Evolutionary conservation across 2,113 vertebrate genomes (phyloP).

Genomic region (Ophthalmotilapia sp.): DNA sequence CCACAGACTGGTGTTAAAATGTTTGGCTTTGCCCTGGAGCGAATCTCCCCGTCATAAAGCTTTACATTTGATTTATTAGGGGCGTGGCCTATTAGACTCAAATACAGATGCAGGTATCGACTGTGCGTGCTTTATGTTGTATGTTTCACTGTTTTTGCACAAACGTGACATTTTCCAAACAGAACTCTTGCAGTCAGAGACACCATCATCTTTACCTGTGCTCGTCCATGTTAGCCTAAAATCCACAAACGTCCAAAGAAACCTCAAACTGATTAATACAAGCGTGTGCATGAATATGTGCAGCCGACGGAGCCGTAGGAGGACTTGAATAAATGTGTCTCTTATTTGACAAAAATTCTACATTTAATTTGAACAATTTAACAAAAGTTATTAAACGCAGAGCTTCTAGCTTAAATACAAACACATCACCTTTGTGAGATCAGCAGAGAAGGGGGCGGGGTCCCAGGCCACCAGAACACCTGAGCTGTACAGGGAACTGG

Average conservation of each 20-base stretch:
- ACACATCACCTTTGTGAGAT: slow-evolving; percentile 66
- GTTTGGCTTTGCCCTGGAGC: not conserved
- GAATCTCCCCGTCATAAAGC: not conserved
- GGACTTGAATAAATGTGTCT: accelerated
- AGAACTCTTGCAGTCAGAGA: not conserved
- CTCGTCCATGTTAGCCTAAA: not conserved
- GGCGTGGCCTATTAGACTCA: not conserved
- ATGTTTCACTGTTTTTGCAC: not conserved
- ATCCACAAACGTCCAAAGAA: not conserved
- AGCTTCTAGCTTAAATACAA: not conserved
- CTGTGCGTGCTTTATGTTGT: not conserved
- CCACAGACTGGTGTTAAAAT: not conserved
- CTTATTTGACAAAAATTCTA: not conserved
- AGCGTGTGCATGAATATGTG: not conserved
- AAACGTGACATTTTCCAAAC: not conserved
- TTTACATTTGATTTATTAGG: not conserved
- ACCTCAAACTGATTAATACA: not conserved
- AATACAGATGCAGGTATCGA: not conserved
- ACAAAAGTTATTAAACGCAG: accelerated
- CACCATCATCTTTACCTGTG: accelerated
- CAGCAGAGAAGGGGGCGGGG: slow-evolving; percentile 72
- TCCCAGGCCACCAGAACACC: slow-evolving; percentile 77
- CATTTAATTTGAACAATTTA: not conserved
- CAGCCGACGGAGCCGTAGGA: accelerated
- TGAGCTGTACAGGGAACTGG: slow-evolving; percentile 72